A percentile compares a stretch with the other conserved stretches of the same genome.
These are phyloP conservation scores for Drosophila meridiana DNA, from an alignment of 2,888 invertebrate species.

Conservation along the genomic window DNA sequence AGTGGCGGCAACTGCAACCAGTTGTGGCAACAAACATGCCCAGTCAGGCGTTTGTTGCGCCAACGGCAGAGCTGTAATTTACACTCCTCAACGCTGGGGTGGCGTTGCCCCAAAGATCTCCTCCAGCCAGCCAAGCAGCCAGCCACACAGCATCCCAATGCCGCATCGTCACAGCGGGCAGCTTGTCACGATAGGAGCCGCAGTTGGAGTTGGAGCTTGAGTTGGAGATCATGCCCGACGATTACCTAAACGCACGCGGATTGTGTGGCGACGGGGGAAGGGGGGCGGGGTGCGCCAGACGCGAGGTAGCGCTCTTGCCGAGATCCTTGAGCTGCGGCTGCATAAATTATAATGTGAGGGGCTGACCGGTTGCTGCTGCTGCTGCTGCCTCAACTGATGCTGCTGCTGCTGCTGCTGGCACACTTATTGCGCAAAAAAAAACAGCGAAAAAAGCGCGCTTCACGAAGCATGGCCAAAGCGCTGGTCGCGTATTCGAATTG, in stretches of 20 bases:
- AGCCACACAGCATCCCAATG: conserved; percentile 39
- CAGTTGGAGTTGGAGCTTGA: conserved; percentile 50
- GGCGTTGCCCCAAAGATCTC: conserved; percentile 58
- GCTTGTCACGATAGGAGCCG: conserved; percentile 70
- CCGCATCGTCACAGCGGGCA: conserved; percentile 70
- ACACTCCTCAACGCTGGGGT: conserved; percentile 73
- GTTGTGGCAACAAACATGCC: conserved; percentile 52
- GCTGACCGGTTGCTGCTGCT: conserved; percentile 69
- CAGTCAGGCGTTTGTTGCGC: conserved; percentile 63
- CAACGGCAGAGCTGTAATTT: conserved; percentile 75
- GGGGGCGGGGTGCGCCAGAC: too few relatives aligned
- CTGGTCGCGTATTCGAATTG: conserved; percentile 44
- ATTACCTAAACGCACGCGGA: conserved; percentile 77
- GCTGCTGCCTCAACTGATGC: conserved; percentile 20
- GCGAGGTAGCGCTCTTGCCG: conserved; percentile 1
- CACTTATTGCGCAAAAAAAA: conserved; percentile 74
- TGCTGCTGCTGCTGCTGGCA: conserved; percentile 63
- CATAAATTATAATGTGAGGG: conserved; percentile 75
- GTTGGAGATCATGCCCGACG: conserved; percentile 75
- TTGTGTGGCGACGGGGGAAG: not conserved
- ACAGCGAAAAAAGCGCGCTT: conserved; percentile 59
- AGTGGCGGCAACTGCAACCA: conserved; percentile 27
- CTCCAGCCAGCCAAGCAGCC: conserved; percentile 17
- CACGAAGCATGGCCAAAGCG: conserved; percentile 73
- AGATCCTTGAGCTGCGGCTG: conserved; percentile 78